These are phyloP conservation scores for Syrrhaptes paradoxus DNA, from an alignment of 2,113 vertebrate genomes.

Conservation along the genomic window DNA sequence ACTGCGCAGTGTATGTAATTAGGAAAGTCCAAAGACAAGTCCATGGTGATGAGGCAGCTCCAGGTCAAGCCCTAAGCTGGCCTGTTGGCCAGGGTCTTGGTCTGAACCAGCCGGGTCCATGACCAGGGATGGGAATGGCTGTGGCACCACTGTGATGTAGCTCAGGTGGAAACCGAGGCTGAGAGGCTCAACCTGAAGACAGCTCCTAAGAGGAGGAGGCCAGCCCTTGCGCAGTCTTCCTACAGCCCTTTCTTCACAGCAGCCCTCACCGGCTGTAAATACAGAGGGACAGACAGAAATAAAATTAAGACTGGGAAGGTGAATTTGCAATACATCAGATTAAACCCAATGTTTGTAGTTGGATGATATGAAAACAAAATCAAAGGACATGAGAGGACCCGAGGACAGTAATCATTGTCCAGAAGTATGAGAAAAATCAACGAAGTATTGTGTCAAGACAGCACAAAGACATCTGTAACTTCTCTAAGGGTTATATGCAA, in stretches of 20 bases:
- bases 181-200: background rate
- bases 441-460: background rate
- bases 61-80: background rate
- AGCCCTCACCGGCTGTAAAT: background rate
- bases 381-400: background rate
- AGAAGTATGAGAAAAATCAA: background rate
- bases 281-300: background rate
- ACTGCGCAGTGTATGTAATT: background rate
- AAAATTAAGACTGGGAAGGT: background rate
- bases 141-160: background rate
- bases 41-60: background rate
- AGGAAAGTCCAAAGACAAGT: background rate
- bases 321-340: background rate
- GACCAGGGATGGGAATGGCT: background rate
- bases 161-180: fast-evolving
- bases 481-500: background rate
- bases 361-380: background rate
- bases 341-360: background rate
- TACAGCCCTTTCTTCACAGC: background rate
- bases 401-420: background rate
- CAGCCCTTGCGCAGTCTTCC: background rate
- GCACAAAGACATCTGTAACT: background rate
- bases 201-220: background rate
- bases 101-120: background rate
- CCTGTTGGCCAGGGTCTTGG: background rate